Conservation (phyloP, 2,888 invertebrate species). For the Danaus chrysippus region DNA sequence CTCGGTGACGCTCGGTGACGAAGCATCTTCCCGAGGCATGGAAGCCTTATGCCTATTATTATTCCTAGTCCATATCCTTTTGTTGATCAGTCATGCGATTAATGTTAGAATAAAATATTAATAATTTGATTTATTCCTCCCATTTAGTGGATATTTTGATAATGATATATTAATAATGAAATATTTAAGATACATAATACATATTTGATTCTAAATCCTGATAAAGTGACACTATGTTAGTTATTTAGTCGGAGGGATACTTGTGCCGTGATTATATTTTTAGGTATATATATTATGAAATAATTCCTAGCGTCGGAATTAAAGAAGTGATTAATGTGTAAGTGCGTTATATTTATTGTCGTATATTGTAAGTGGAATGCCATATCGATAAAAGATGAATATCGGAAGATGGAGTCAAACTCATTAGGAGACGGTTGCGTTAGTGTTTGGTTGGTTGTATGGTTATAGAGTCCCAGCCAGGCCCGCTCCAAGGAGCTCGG, state of each 20-base stretch:
- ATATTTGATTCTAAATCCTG: conserved; percentile 80
- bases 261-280: conserved; percentile 80
- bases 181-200: conserved; percentile 80
- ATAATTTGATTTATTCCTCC: conserved; percentile 80
- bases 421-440: conserved; percentile 69
- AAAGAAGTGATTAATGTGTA: conserved; percentile 79
- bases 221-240: conserved; percentile 79
- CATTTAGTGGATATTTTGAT: conserved; percentile 80
- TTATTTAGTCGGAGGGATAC: conserved; percentile 80
- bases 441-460: conserved; percentile 52
- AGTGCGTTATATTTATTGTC: conserved; percentile 80
- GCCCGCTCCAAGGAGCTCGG: conserved; percentile 34
- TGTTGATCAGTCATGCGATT: conserved; percentile 80
- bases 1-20: conserved; percentile 19
- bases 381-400: conserved; percentile 79
- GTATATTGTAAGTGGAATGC: conserved; percentile 78
- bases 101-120: conserved; percentile 77
- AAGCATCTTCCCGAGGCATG: conserved; percentile 49
- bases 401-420: conserved; percentile 75
- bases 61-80: conserved; percentile 80
- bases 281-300: conserved; percentile 79
- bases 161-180: conserved; percentile 80
- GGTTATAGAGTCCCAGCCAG: conserved; percentile 60
- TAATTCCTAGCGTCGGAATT: conserved; percentile 80
- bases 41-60: conserved; percentile 76